Base-by-base conservation (phyloP, 2,888 invertebrate species). In the Calephelis perditalis region DNA sequence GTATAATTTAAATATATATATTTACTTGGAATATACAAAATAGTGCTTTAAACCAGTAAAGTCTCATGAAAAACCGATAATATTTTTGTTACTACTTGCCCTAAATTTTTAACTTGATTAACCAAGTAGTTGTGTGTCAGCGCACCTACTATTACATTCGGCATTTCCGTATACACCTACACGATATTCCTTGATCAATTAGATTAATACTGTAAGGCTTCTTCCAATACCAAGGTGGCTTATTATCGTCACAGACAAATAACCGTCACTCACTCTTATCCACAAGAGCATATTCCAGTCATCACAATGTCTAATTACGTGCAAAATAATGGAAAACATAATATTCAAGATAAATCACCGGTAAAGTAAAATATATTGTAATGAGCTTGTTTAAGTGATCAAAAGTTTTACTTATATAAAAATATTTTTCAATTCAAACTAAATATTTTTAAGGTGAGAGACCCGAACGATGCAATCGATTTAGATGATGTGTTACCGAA, bases 401-500 rank as follows among this genome's bases (percentile, higher is more conserved):
- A 45, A 64, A 70, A 68, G 56, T 26, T 55, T 56, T 26, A 26
- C 3, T 26, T 3, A 61, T 55, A 12, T 26, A 11, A 56, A 49
- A 37, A 43, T 56, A 52, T 52, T 52, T 52, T 49, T 56, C 9
- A 64, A 57, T 61, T 37, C 45, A 40, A 26, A 47, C 52, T 52
- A 56, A 61, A 40, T 8, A 65, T 59, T 65, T 73, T 74, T 59
- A 70, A 81, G 80, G 77, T 73, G 56, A 71, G 92, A 84, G 92
- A 92, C 69, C 65, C 69, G 58, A 74, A 73, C 60, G 75, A 78
- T 56, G 84, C 91, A 12, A 92, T 96, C 78, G 96, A 97, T 80
- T 92, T 97, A 83, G 97, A 97, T 76, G 96, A 97, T 75, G 87
- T 97, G 62, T 82, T 97, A 64, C 96, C 95, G 0, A 93, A 95